Base-by-base conservation (phyloP, 2,888 invertebrate species). In the Acleris holmiana region DNA sequence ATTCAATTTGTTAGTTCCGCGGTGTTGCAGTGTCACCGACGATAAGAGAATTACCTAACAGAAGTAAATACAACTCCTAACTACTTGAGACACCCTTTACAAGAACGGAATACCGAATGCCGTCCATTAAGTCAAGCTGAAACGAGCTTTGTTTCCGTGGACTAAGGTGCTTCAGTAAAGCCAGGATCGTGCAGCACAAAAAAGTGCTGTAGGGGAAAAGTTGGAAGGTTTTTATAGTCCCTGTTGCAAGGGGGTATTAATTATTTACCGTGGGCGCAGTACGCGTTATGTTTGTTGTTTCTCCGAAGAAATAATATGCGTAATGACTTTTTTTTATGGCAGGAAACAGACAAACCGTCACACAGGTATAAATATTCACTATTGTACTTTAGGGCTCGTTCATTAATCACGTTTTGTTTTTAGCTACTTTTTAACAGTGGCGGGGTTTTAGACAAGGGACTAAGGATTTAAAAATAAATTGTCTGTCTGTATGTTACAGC, bases 51-150 rank as follows among this genome's bases (percentile, higher is more conserved):
- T 46, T 17, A 46, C 5, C n/a, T 17, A 46, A 46, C 5, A 17
- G 18, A 15, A 46, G 8, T 29, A 2, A 29, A 25, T 15, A 18
- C 18, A 51, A 51, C 7, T 29, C 50, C 2, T 2, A 29, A 50
- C 25, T 51, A 51, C 51, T 51, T 23, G 51, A 51, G 51, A 51
- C 51, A 51, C 51, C 29, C 29, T 23, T 51, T 35, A 51, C 6
- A 29, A 17, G 4, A 7, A 6, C 18, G 6, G 51, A 35, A 51
- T 51, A 51, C 35, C 4, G 17, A 51, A 51, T 18, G 29, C 17
- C 8, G 17, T 6, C 10, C 3, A 4, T 25, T 4, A 7, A 10
- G 8, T 2, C 17, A 35, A 29, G 15, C 15, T 10, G 10, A 51
- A 51, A 18, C 18, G 51, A 29, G 5, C 17, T 17, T 29, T 29